These are phyloP conservation scores for Thymelicus sylvestris DNA, from an alignment of 2,888 invertebrate genomes.

Conservation along the genomic window DNA sequence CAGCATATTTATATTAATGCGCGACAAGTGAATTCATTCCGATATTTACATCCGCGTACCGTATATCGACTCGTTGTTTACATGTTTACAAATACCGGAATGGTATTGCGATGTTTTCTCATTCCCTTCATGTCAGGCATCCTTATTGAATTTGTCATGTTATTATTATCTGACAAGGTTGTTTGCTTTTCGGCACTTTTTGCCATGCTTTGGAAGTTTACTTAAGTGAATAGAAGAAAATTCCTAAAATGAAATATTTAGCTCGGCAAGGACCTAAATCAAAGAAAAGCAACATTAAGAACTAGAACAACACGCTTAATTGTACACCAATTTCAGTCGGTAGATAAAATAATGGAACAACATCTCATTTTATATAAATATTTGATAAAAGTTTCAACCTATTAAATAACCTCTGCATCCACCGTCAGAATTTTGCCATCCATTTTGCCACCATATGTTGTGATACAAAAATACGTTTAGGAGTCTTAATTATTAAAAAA, in stretches of 20 bases:
- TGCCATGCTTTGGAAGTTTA: not conserved
- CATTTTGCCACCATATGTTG: too few relatives aligned
- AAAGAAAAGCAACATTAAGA: too few relatives aligned
- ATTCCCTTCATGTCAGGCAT: constrained; percentile 9
- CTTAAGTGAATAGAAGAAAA: not conserved
- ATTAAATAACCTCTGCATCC: too few relatives aligned
- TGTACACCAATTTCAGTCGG: too few relatives aligned
- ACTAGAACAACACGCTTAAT: too few relatives aligned
- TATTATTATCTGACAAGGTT: constrained; percentile 12
- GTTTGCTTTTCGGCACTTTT: constrained; percentile 4
- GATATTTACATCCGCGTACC: constrained; percentile 13
- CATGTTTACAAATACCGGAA: constrained; percentile 21
- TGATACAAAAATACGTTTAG: too few relatives aligned
- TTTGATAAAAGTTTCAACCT: too few relatives aligned
- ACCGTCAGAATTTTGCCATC: too few relatives aligned
- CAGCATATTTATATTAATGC: constrained; percentile 5
- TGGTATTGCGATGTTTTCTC: constrained; percentile 18
- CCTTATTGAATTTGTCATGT: constrained; percentile 16
- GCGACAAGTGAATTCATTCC: constrained; percentile 17
- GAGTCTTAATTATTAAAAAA: too few relatives aligned
- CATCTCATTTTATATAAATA: too few relatives aligned
- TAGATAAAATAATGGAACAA: too few relatives aligned
- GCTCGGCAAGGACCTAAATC: too few relatives aligned
- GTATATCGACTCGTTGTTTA: constrained; percentile 17
- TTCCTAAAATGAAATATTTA: not conserved